Evolutionary conservation across 2,888 invertebrate genomes (phyloP).

Genomic region (Epistrophella euchroma): DNA sequence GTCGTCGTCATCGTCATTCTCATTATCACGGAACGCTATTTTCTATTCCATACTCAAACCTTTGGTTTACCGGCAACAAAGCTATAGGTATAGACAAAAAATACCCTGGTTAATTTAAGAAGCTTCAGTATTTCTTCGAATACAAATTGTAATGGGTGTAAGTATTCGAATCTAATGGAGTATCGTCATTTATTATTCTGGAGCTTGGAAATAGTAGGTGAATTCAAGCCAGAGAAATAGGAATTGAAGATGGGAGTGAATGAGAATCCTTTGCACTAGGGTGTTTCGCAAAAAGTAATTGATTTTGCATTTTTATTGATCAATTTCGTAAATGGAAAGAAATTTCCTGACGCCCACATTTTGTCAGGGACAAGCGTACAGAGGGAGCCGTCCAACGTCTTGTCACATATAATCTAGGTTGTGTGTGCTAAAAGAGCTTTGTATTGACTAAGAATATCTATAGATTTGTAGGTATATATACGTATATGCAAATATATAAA

Average conservation of each 20-base stretch:
- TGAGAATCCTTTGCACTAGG: constrained; percentile 3
- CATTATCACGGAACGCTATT: constrained; percentile 59
- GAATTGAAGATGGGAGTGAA: not conserved
- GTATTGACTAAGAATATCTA: not conserved
- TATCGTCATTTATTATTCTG: constrained; percentile 58
- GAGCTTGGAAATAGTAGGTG: constrained; percentile 39
- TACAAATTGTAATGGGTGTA: constrained; percentile 70
- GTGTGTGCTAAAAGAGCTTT: not conserved
- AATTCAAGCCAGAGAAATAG: constrained; percentile 2
- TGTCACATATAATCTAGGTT: constrained; percentile 17
- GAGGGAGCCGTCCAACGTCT: not conserved
- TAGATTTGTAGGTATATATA: not conserved
- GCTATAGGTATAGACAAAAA: constrained; percentile 30
- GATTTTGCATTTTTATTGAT: constrained; percentile 70
- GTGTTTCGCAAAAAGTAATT: constrained; percentile 53
- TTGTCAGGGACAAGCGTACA: not conserved
- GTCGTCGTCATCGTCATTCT: constrained; percentile 10
- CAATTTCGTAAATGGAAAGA: constrained; percentile 39
- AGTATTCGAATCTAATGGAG: constrained; percentile 62
- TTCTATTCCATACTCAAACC: not conserved
- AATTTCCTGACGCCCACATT: constrained; percentile 27
- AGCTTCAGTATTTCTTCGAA: constrained; percentile 57
- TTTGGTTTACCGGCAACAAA: constrained; percentile 15
- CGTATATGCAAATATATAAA: not conserved
- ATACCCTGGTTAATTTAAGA: constrained; percentile 39